A percentile compares a stretch with the other conserved stretches of the same genome.
phyloP scores from a whole-genome alignment of 2,113 vertebrate species.

The Eulemur rufifrons region DNA sequence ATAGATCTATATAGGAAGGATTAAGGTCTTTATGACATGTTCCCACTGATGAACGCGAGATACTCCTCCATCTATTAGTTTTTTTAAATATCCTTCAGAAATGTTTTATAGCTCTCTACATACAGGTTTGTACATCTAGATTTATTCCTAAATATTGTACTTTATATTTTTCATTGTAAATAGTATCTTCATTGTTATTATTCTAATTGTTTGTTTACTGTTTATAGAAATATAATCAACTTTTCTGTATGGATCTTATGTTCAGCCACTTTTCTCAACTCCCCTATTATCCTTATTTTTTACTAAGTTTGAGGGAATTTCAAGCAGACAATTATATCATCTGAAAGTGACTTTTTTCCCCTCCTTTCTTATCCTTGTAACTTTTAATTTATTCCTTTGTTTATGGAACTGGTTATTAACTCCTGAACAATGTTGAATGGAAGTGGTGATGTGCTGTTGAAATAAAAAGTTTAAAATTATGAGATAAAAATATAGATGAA shows the following conservation, averaged over 20 bases:
- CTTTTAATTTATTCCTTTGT: neutral
- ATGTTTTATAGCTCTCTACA: neutral
- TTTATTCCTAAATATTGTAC: neutral
- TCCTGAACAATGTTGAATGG: neutral
- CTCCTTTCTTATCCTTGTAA: neutral
- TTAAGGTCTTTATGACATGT: neutral
- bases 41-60: neutral
- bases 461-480: constrained; percentile 33
- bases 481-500: neutral
- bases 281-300: neutral
- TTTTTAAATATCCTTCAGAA: constrained; percentile 5
- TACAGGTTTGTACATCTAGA: neutral
- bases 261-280: neutral
- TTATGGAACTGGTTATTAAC: neutral
- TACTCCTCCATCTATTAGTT: neutral
- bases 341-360: neutral
- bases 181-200: neutral
- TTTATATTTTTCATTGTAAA: neutral
- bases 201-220: constrained; percentile 19
- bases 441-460: neutral
- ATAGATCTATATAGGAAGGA: neutral
- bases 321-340: neutral
- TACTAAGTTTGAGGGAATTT: neutral
- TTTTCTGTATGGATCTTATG: neutral
- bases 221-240: neutral